These are phyloP conservation scores for Cyanoderma ruficeps DNA, from an alignment of 2,113 vertebrate species.

Conservation along the genomic window DNA sequence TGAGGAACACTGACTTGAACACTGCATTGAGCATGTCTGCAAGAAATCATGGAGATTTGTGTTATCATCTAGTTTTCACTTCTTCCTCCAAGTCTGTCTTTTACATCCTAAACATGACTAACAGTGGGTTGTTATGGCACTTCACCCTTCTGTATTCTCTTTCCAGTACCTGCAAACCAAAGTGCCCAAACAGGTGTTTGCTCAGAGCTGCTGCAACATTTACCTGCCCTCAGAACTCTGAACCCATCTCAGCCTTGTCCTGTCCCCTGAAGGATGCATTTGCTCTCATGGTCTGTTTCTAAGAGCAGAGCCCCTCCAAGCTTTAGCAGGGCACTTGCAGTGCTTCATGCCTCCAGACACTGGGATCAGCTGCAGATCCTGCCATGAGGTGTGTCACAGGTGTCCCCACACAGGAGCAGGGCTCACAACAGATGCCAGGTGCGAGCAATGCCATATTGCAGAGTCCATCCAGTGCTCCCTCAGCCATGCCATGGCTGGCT, in stretches of 20 bases:
- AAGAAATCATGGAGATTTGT: background rate
- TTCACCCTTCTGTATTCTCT: background rate
- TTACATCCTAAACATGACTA: background rate
- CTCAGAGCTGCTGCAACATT: background rate
- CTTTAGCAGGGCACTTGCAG: background rate
- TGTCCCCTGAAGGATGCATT: background rate
- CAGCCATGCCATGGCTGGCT: background rate
- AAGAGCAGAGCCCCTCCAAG: background rate
- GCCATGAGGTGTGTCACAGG: accelerated
- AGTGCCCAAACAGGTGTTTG: background rate
- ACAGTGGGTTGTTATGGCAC: background rate
- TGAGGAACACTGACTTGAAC: accelerated
- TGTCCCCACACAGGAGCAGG: background rate
- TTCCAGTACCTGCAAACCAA: background rate
- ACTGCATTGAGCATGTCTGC: background rate
- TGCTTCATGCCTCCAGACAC: accelerated
- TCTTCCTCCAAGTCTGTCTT: background rate
- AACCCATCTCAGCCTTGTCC: background rate
- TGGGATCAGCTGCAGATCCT: background rate
- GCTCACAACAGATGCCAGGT: background rate
- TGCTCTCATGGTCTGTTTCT: background rate
- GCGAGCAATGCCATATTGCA: accelerated
- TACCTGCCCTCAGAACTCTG: background rate
- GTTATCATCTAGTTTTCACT: background rate
- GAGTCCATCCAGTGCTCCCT: background rate